Base-by-base conservation (phyloP, 2,888 invertebrate species). In the Griposia aprilina region DNA sequence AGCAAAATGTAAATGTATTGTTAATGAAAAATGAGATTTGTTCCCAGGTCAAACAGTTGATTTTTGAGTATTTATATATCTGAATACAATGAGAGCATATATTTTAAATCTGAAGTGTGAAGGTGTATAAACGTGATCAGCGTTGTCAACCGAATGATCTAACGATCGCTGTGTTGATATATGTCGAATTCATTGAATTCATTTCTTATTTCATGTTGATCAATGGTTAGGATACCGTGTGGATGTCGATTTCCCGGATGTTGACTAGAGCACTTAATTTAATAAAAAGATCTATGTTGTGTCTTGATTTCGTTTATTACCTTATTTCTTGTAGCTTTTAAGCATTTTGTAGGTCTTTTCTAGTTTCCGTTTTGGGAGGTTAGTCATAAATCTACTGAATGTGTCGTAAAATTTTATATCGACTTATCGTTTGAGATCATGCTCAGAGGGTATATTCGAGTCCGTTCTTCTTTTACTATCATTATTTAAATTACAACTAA, bases 91-190 rank as follows among this genome's bases (percentile, higher is more conserved):
- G 55, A 65, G 41, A 45, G 30, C 74, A 83, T 77, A 82, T 66
- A 78, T 71, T 75, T 67, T 72, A 63, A 73, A 69, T 88, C 79
- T 76, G 75, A 78, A 75, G 79, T 81, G 82, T 72, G 77, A 85
- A 90, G 85, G 88, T 87, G 81, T 79, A 65, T 52, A 77, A 86
- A 75, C 78, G 83, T 83, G 80, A 76, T 80, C 77, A 69, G 72
- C 57, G 71, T 80, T 88, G 89, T 88, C 88, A 90, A 85, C 86
- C 67, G 74, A 76, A 26, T 82, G 84, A 80, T 80, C 71, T 88
- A 76, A 68, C 71, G 76, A 68, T 76, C 67, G 62, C 82, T 82
- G 57, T 36, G 66, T 87, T 81, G 85, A 86, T 86, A 89, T 87
- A 86, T 87, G 74, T 82, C 10, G 17, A 82, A 71, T 87, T 84